Conservation (phyloP, 2,113 vertebrate species). For the Ciconia maguari region DNA sequence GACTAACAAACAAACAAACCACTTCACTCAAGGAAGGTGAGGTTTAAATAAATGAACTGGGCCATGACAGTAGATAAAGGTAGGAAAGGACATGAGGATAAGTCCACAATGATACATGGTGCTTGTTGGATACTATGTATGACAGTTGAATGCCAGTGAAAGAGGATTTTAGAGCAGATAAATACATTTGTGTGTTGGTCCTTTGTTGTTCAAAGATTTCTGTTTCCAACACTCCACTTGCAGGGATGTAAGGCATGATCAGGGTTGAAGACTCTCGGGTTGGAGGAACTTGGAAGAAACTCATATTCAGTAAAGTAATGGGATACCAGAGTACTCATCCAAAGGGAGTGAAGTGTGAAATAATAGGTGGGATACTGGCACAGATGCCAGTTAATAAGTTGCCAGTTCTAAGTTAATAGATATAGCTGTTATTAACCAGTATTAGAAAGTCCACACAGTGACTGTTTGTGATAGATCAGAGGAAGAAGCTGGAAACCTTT, state of each 20-base stretch:
- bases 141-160: background rate
- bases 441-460: background rate
- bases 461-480: background rate
- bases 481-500: slow-evolving; percentile 3
- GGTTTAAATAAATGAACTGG: background rate
- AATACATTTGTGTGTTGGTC: background rate
- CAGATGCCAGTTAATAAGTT: background rate
- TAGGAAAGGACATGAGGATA: background rate
- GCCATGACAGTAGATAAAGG: background rate
- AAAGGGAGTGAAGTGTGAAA: background rate
- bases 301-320: background rate
- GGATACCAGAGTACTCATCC: background rate
- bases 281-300: background rate
- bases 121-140: background rate
- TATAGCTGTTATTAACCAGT: background rate
- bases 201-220: background rate
- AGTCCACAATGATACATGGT: background rate
- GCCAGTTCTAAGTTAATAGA: background rate
- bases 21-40: background rate
- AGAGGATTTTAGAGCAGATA: background rate
- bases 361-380: background rate
- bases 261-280: background rate
- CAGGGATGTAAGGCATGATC: background rate
- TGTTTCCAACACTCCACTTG: background rate
- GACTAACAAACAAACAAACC: background rate